Evolutionary conservation across 64 coral and sea anemone genomes (phyloP).

Genomic region (Anthopleura sola): DNA sequence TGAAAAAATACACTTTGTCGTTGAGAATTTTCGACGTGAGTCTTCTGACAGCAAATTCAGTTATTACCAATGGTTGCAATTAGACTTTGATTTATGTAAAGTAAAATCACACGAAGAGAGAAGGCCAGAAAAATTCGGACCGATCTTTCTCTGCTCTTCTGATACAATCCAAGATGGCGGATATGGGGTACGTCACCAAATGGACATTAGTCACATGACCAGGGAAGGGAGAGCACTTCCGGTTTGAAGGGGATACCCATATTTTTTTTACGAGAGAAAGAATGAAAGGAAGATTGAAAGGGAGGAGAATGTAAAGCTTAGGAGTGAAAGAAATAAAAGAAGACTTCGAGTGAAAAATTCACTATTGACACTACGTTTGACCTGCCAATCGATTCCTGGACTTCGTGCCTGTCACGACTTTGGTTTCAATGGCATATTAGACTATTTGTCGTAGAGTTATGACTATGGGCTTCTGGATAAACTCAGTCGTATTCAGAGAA

Average conservation of each 20-base stretch:
- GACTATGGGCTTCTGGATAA: no score
- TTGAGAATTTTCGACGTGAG: neutral
- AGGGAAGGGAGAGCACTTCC: neutral
- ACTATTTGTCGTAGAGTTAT: no score
- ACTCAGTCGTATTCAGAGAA: no score
- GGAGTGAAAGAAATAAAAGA: no score
- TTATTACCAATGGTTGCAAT: neutral
- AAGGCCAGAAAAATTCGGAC: neutral
- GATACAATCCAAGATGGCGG: slow-evolving; percentile 1
- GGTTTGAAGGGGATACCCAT: neutral
- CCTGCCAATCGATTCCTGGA: no score
- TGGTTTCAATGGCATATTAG: no score
- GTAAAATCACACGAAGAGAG: neutral
- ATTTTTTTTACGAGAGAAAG: no score
- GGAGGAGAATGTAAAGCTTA: no score
- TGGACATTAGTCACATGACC: neutral
- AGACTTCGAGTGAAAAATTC: no score
- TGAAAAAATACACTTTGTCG: neutral
- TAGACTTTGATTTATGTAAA: neutral
- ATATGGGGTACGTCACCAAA: neutral
- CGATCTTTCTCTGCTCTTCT: neutral
- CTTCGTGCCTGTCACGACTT: no score
- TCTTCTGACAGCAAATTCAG: neutral
- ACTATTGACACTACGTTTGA: no score
- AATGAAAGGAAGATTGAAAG: no score